Evolutionary conservation across 2,797 vertebrate genomes (phyloP).

Genomic region (Halcyon smyrnensis): DNA sequence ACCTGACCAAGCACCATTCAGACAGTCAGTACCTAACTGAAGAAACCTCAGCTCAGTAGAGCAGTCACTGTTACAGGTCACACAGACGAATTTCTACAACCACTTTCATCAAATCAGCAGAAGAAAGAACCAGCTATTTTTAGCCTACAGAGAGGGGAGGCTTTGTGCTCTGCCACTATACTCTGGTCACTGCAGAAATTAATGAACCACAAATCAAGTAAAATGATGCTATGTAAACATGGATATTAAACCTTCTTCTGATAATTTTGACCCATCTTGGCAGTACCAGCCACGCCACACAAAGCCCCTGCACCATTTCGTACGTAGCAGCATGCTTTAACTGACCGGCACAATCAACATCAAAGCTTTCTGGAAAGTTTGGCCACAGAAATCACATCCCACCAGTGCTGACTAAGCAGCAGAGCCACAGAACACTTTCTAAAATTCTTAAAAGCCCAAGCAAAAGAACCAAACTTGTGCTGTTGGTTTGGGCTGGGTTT

Average conservation of each 20-base stretch:
- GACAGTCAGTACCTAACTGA: neutral
- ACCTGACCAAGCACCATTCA: neutral
- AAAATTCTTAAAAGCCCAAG: neutral
- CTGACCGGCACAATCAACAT: neutral
- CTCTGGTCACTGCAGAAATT: neutral
- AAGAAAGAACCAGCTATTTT: neutral
- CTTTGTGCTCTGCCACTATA: neutral
- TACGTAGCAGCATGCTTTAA: neutral
- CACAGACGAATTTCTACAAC: neutral
- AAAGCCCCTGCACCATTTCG: neutral
- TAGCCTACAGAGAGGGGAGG: neutral
- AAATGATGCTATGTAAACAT: constrained; percentile 15
- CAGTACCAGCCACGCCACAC: neutral
- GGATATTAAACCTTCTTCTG: neutral
- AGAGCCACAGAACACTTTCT: neutral
- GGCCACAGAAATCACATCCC: constrained; percentile 15
- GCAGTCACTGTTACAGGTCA: neutral
- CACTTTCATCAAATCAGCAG: neutral
- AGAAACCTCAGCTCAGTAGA: neutral
- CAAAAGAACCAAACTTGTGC: neutral
- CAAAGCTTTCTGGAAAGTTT: neutral
- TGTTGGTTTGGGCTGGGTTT: neutral
- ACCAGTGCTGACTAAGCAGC: neutral
- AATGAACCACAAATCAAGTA: constrained; percentile 3
- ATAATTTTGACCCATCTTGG: constrained; percentile 17